Evolutionary conservation across 2,113 vertebrate species (phyloP).

Genomic region (Hypocryptadius cinnamomeus): DNA sequence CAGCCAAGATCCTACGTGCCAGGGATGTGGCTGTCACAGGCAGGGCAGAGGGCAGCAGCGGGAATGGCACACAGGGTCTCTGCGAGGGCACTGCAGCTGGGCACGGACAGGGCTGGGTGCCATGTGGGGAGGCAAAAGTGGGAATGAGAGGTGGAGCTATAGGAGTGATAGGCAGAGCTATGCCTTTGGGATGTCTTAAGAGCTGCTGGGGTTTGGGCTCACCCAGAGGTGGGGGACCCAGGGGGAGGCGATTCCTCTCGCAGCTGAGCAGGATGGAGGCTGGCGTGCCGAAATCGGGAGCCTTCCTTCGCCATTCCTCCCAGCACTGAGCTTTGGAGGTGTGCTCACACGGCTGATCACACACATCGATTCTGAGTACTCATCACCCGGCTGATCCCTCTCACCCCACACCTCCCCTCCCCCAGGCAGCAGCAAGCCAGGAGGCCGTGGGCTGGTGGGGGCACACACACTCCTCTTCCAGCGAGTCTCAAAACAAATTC

Average conservation of each 20-base stretch:
- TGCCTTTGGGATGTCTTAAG: neutral
- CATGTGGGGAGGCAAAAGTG: neutral
- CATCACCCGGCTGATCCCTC: neutral
- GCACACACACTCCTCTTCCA: neutral
- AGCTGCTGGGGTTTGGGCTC: neutral
- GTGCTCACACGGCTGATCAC: neutral
- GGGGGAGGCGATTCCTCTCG: accelerated
- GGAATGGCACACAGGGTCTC: neutral
- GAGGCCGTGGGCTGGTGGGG: neutral
- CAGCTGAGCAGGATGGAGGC: neutral
- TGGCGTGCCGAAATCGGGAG: accelerated
- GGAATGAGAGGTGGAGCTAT: neutral
- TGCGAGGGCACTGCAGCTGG: neutral
- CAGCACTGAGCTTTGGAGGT: neutral
- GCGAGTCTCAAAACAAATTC: neutral
- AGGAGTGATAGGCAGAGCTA: neutral
- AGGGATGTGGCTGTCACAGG: neutral
- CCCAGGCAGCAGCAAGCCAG: neutral
- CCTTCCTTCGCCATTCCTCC: neutral
- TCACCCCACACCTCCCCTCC: neutral
- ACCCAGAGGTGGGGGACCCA: neutral
- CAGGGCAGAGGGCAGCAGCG: neutral
- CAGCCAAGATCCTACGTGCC: neutral
- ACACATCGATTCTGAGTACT: neutral
- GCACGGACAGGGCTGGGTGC: neutral